Conservation (phyloP, 2,888 invertebrate species). For the Scaptodrosophila latifasciaeformis region DNA sequence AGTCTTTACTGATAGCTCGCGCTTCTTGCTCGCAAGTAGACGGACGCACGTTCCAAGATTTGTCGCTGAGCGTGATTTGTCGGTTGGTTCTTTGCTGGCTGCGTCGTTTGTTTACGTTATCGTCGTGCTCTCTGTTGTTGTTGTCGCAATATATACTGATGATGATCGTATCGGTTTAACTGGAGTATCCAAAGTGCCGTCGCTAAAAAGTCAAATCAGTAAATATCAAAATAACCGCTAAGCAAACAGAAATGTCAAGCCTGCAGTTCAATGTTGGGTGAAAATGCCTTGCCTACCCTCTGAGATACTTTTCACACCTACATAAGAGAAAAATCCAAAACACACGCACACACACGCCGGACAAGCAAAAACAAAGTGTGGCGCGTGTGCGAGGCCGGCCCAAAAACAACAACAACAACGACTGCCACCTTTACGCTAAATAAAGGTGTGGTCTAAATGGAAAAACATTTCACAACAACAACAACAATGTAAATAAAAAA, state of each 20-base stretch:
- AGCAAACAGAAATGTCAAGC: slow-evolving; percentile 3
- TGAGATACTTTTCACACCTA: slow-evolving; percentile 41
- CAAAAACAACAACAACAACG: too few relatives aligned
- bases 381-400: slow-evolving; percentile 36
- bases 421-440: slow-evolving; percentile 46
- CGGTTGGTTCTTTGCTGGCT: slow-evolving; percentile 22
- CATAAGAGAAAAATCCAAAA: slow-evolving; percentile 13
- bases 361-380: slow-evolving; percentile 42
- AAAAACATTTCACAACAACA: slow-evolving; percentile 19
- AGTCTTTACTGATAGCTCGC: slow-evolving; percentile 74
- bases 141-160: too few relatives aligned
- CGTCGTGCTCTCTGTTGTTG: slow-evolving; percentile 1
- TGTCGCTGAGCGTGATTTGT: slow-evolving; percentile 32
- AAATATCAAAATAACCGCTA: slow-evolving; percentile 10
- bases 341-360: slow-evolving; percentile 11
- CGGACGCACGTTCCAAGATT: slow-evolving; percentile 55
- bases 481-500: slow-evolving; percentile 13
- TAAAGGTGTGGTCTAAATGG: slow-evolving; percentile 63
- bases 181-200: slow-evolving; percentile 20
- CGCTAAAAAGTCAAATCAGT: slow-evolving; percentile 13
- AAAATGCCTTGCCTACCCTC: slow-evolving; percentile 1
- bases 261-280: too few relatives aligned
- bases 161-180: too few relatives aligned
- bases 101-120: slow-evolving; percentile 27
- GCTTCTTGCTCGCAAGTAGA: slow-evolving; percentile 69